Percentiles rank a stretch among this genome's conserved stretches.
These are phyloP conservation scores for Belgica antarctica DNA, from an alignment of 2,888 invertebrate species.

Conservation along the genomic window DNA sequence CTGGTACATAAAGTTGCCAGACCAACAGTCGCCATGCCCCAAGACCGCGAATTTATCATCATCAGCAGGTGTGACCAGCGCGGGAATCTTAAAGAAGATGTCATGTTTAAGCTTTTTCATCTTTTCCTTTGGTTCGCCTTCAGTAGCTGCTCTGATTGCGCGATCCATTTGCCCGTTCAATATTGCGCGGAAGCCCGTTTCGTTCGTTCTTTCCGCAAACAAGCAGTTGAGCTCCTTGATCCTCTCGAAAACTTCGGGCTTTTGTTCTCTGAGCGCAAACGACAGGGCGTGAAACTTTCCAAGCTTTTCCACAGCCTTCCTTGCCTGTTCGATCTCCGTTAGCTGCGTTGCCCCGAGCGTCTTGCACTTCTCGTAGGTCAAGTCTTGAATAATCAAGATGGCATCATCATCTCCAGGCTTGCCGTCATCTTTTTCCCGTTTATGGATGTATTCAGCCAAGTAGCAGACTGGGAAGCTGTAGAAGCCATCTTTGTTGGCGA, in stretches of 20 bases:
- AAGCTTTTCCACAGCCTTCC: slow-evolving; percentile 31
- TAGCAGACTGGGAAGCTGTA: slow-evolving; percentile 44
- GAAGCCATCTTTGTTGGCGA: slow-evolving; percentile 37
- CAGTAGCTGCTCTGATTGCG: slow-evolving; percentile 34
- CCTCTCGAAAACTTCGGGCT: slow-evolving; percentile 42
- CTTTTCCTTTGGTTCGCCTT: slow-evolving; percentile 30
- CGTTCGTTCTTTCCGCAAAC: not conserved
- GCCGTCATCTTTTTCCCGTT: too few species aligned
- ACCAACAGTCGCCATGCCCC: slow-evolving; percentile 45
- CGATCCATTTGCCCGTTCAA: slow-evolving; percentile 16
- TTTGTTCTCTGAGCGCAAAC: slow-evolving; percentile 44
- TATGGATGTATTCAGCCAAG: slow-evolving; percentile 36
- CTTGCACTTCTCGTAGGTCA: slow-evolving; percentile 33
- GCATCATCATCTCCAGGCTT: slow-evolving; percentile 39
- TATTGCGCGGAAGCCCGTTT: not conserved
- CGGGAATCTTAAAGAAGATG: not conserved
- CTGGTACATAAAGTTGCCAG: slow-evolving; percentile 44
- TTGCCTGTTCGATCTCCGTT: slow-evolving; percentile 38
- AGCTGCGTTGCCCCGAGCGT: slow-evolving; percentile 38
- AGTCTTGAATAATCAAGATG: slow-evolving; percentile 45
- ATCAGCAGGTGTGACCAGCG: slow-evolving; percentile 44
- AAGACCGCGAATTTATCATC: slow-evolving; percentile 45
- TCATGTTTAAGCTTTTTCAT: slow-evolving; percentile 6
- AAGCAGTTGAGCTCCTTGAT: slow-evolving; percentile 7
- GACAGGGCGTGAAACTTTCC: slow-evolving; percentile 45